phyloP scores from a whole-genome alignment of 1,140 invertebrate species.

The Penaeus japonicus region DNA sequence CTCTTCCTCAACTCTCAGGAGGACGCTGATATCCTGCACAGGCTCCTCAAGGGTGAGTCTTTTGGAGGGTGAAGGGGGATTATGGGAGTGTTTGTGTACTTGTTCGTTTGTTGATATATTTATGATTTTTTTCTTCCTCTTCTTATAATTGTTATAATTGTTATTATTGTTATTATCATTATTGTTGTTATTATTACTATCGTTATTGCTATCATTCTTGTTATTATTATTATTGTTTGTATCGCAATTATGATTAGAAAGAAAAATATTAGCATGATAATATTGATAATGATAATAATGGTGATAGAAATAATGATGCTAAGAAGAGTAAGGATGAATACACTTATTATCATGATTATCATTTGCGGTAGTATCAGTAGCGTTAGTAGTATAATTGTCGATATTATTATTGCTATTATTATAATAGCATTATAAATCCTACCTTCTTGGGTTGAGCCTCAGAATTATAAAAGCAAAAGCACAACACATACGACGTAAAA shows the following conservation, averaged over 20 bases:
- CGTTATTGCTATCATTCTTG: not conserved
- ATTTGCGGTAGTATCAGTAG: too few relatives aligned
- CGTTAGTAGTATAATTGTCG: too few relatives aligned
- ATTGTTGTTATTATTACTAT: too few relatives aligned
- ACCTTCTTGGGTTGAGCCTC: too few relatives aligned
- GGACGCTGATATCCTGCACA: constrained; percentile 39
- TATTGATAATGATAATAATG: not conserved
- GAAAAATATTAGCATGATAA: not conserved
- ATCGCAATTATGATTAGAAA: not conserved
- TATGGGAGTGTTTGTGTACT: too few relatives aligned
- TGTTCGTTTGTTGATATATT: not conserved
- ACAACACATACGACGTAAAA: not conserved
- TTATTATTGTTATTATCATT: too few relatives aligned
- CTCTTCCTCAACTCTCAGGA: constrained; percentile 49
- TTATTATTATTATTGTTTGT: not conserved
- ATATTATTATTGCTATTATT: too few relatives aligned
- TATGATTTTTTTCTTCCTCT: too few relatives aligned
- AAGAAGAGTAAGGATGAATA: not conserved
- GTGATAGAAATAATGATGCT: not conserved
- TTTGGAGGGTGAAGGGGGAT: too few relatives aligned
- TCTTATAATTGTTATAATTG: too few relatives aligned
- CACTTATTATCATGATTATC: not conserved
- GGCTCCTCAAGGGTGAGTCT: constrained; percentile 34
- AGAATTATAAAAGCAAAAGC: not conserved
- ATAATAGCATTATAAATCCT: too few relatives aligned